Conservation (phyloP, 2,888 invertebrate species). For the Balanococcus diminutus region DNA sequence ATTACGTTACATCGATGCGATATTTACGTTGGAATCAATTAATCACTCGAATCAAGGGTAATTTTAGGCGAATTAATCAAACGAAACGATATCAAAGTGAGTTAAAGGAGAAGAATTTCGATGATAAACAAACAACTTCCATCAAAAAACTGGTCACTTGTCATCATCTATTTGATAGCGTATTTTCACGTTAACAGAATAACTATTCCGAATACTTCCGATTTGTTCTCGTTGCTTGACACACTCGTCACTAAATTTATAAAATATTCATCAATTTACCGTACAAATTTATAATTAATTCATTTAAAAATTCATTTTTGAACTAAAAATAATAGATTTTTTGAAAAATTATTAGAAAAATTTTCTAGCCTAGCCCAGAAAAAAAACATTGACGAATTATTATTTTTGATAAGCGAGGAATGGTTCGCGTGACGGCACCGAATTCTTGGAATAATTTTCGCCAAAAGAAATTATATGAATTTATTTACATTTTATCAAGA, state of each 20-base stretch:
- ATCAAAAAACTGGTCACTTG: background rate
- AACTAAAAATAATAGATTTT: constrained; percentile 21
- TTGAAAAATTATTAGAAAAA: background rate
- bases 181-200: background rate
- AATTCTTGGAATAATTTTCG: no score
- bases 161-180: background rate
- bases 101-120: background rate
- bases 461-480: no score
- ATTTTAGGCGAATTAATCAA: background rate
- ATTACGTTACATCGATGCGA: background rate
- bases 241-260: background rate
- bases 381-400: no score
- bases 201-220: background rate
- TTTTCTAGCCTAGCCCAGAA: constrained; percentile 29
- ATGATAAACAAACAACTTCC: constrained; percentile 18
- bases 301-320: no score
- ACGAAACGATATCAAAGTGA: background rate
- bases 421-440: background rate
- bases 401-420: background rate
- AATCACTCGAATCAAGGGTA: background rate
- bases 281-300: background rate
- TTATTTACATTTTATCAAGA: no score
- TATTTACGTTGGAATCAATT: background rate
- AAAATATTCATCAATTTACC: background rate
- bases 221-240: background rate